Evolutionary conservation across 1,140 invertebrate genomes (phyloP), one percentile per base, ranked within the genome.

Genomic region (Metaphire vulgaris): DNA sequence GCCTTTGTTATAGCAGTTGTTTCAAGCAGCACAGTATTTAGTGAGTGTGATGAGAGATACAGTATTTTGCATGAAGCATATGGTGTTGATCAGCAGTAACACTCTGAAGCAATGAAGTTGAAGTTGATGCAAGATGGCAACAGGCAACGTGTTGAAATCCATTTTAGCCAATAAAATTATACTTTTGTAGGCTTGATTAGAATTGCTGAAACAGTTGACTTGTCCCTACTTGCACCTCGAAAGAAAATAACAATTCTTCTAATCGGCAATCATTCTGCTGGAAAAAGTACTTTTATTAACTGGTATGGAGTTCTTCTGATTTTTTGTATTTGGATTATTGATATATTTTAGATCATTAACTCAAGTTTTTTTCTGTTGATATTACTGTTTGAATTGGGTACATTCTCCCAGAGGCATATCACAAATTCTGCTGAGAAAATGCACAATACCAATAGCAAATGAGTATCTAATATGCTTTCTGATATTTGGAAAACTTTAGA

Each of bases 261-360:
- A 2, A 88, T 90, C 78, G 90, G 90, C 1, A 90, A 90, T 81
- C 90, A 90, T 81, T 90, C 89, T 29, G 89, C 89, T 72, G 90
- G 90, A 15, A 90, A 90, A 83, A 89, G 89, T 71, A 89, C 89
- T 0, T 90, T 90, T 80, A 89, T 90, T 69, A 90, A 90, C 79
- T 90, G 90, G 90, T 90, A 84, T 86, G 83, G 81, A 30, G 69
- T 28, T 32, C 30, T 74, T 34, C 16, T 2, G 30, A 67, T 29
- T 14, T 1, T 1, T n/a, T 67, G 1, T 67, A n/a, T 15, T 15
- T 28, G 21, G 67, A 68, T 16, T 0, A 30, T 12, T 6, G 31
- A 29, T 67, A 26, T 68, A 30, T 15, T 2, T 29, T 15, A n/a
- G n/a, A n/a, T n/a, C 29, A 28, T 12, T 68, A 16, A 68, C 28